phyloP scores from a whole-genome alignment of 2,113 vertebrate species.

The Dicrurus megarhynchus region DNA sequence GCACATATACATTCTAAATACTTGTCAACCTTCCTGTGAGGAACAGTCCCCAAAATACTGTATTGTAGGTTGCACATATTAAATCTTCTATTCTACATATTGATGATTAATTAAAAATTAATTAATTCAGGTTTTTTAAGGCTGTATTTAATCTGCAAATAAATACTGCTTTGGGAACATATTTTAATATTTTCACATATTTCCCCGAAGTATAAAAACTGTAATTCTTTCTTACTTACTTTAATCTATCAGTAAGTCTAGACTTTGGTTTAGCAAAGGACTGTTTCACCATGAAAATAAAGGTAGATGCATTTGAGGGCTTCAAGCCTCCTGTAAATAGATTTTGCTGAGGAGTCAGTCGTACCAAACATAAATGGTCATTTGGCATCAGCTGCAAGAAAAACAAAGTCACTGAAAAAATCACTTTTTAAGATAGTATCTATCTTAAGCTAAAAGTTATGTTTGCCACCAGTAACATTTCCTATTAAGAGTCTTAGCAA shows the following conservation, averaged over 20 bases:
- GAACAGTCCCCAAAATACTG: background rate
- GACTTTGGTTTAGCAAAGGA: slow-evolving; percentile 82
- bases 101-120: background rate
- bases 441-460: background rate
- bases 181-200: background rate
- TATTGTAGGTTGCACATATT: background rate
- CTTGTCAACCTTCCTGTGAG: background rate
- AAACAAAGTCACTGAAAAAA: background rate
- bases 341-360: slow-evolving; percentile 79
- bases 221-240: slow-evolving; percentile 74
- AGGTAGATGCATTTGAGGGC: slow-evolving; percentile 75
- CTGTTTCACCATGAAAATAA: slow-evolving; percentile 90
- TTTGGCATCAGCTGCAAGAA: slow-evolving; percentile 62
- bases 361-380: slow-evolving; percentile 85
- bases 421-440: background rate
- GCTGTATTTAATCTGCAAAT: background rate
- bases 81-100: background rate
- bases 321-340: slow-evolving; percentile 83
- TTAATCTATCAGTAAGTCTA: slow-evolving; percentile 78
- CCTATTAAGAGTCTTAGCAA: background rate
- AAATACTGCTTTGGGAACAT: background rate
- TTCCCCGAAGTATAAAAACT: background rate
- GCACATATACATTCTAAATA: background rate
- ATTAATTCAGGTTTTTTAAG: background rate
- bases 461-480: background rate